Evolutionary conservation across 2,797 vertebrate genomes (phyloP), one percentile per base, ranked within the genome.

Genomic region (Zalophus californianus): DNA sequence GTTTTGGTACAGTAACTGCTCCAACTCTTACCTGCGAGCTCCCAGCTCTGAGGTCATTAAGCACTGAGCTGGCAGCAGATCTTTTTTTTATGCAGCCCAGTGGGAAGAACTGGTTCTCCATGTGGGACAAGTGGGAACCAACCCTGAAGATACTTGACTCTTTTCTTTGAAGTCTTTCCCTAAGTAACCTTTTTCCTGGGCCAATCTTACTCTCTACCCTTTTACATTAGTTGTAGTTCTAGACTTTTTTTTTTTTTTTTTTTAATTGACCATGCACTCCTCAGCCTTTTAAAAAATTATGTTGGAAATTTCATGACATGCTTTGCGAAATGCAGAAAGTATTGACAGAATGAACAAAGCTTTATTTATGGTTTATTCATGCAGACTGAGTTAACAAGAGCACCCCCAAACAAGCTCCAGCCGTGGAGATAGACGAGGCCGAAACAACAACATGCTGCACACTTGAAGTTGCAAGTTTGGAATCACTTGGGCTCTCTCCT

Each of bases 321-420:
- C 15, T 54, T 95, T 97, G 52, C 88, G 92, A 97, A 78, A 62
- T 94, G 60, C 25, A 0, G 18, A 6, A 70, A 32, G 83, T 90
- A 54, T 62, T 84, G 72, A 7, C 2, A 27, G 93, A 97, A 95
- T 89, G 20, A 97, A 73, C n/a, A 95, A 82, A 80, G 66, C 14
- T 93, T 96, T 27, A 32, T 97, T 97, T 27, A 89, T 95, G 90
- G 95, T 97, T 98, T 98, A 96, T 95, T 96, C 94, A 94, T 85
- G 68, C 54, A 98, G 98, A 97, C 21, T 41, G 86, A 91, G 91
- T 89, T 73, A 90, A 92, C 60, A 79, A 97, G 95, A 97, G 79
- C 86, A 27, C 15, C 92, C 92, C 91, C 96, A 96, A 96, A 96
- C 79, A 72, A 97, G 50, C 54, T 41, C 32, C 16, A 58, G 95